Evolutionary conservation across 2,113 vertebrate species (phyloP), one percentile per base, ranked within the genome.

Genomic region (Chinchilla lanigera): DNA sequence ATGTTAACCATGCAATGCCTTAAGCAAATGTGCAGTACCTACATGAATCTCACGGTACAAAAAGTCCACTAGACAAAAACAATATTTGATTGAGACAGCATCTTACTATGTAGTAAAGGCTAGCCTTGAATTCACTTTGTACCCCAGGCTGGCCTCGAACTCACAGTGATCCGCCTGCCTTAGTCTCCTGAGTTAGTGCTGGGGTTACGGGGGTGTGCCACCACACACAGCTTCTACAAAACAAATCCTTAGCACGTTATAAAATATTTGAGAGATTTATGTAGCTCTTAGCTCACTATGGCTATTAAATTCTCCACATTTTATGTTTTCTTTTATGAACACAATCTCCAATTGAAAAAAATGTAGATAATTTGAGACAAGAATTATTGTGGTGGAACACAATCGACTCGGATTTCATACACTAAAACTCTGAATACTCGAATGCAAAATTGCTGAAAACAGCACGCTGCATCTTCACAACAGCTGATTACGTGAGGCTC

Each of bases 391-490:
- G n/a, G n/a, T 22, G 26, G 38, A 95, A 33, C 10, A 44, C 11
- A 88, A 93, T 90, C 35, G 73, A 82, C 41, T 90, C 65, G 96
- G 87, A 83, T 20, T 94, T 94, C 44, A 93, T 50, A 89, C 35
- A 86, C 8, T 61, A 44, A 93, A 95, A 98, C 77, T 94, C 56
- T 86, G 85, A 93, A 92, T 71, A 56, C 7, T 65, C 54, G 80
- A 89, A 94, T 41, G 84, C 6, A 77, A 97, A 91, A 95, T 44
- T 82, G 87, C 96, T 95, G 90, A 95, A 86, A 95, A 91, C 56
- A 93, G 86, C 86, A 92, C 86, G 95, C 44, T 35, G 73, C 63
- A 38, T 61, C 80, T 96, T 86, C 17, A 86, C 47, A 44, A 97
- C 73, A 95, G 86, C 87, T 96, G 86, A 93, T 87, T 94, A 90